These are phyloP conservation scores for Cryptocephalus moraei DNA, from an alignment of 2,888 invertebrate species.

Conservation along the genomic window DNA sequence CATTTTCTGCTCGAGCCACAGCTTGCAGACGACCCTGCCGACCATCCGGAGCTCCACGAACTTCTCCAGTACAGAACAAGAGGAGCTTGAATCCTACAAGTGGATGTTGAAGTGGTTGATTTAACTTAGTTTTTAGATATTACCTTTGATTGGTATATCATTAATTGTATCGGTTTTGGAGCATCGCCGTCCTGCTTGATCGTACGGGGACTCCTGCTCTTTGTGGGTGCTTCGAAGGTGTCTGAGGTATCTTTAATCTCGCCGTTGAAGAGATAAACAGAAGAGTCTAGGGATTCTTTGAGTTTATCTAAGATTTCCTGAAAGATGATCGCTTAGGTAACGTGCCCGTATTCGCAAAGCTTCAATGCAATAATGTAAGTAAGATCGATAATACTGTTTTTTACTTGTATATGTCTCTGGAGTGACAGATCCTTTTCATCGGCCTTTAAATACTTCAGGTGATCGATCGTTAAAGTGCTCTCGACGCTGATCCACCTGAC, in stretches of 20 bases:
- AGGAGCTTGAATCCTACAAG: too few species aligned
- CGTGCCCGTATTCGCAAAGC: too few species aligned
- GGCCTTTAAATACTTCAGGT: constrained; percentile 58
- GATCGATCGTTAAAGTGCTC: constrained; percentile 66
- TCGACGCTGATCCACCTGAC: constrained; percentile 70
- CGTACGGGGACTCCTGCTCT: constrained; percentile 26
- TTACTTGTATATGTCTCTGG: constrained; percentile 59
- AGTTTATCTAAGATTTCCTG: constrained; percentile 36
- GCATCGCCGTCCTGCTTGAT: constrained; percentile 36
- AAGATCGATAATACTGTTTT: too few species aligned
- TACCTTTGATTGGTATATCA: constrained; percentile 46
- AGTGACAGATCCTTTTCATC: constrained; percentile 53
- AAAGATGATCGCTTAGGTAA: too few species aligned
- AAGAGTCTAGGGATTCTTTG: constrained; percentile 48
- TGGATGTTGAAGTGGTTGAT: neutral
- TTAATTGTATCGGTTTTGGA: constrained; percentile 49
- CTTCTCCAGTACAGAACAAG: too few species aligned
- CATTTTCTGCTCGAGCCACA: constrained; percentile 70
- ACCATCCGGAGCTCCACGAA: constrained; percentile 46
- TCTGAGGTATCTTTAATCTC: constrained; percentile 54
- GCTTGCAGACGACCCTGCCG: constrained; percentile 62
- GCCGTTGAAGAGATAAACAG: constrained; percentile 66
- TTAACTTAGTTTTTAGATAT: too few species aligned
- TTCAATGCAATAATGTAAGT: too few species aligned
- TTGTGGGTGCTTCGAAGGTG: constrained; percentile 46